Conservation (phyloP, 1,140 invertebrate species). For the Doryteuthis pealeii region DNA sequence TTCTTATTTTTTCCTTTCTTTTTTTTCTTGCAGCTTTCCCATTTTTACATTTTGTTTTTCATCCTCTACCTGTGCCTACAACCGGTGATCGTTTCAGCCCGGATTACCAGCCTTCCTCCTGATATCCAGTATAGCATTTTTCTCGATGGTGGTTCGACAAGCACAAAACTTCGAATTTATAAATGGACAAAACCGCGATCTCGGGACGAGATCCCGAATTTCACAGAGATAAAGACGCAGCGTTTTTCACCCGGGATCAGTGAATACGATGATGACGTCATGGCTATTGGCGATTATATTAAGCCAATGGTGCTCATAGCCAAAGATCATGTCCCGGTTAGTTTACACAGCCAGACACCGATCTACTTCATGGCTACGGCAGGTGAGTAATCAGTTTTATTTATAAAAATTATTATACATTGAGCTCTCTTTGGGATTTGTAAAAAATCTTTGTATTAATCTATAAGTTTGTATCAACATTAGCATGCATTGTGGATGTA, state of each 20-base stretch:
- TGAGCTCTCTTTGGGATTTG: too few relatives aligned
- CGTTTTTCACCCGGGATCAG: conserved; percentile 39
- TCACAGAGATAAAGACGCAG: conserved; percentile 28
- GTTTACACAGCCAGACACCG: conserved; percentile 38
- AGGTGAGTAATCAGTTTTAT: conserved; percentile 57
- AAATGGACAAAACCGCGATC: conserved; percentile 26
- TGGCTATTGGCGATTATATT: conserved; percentile 34
- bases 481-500: too few relatives aligned
- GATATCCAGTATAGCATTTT: conserved; percentile 39
- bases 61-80: neutral
- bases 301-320: conserved; percentile 38
- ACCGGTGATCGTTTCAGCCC: conserved; percentile 1
- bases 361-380: conserved; percentile 64
- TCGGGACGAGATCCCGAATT: conserved; percentile 16
- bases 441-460: too few relatives aligned
- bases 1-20: neutral
- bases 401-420: too few relatives aligned
- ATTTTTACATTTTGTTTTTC: neutral
- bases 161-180: conserved; percentile 49
- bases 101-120: neutral
- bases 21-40: neutral
- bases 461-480: too few relatives aligned
- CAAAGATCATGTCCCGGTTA: conserved; percentile 43
- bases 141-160: conserved; percentile 46
- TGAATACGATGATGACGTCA: conserved; percentile 24